These are phyloP conservation scores for Pilophorus perplexus DNA, from an alignment of 2,888 invertebrate species.

Conservation along the genomic window DNA sequence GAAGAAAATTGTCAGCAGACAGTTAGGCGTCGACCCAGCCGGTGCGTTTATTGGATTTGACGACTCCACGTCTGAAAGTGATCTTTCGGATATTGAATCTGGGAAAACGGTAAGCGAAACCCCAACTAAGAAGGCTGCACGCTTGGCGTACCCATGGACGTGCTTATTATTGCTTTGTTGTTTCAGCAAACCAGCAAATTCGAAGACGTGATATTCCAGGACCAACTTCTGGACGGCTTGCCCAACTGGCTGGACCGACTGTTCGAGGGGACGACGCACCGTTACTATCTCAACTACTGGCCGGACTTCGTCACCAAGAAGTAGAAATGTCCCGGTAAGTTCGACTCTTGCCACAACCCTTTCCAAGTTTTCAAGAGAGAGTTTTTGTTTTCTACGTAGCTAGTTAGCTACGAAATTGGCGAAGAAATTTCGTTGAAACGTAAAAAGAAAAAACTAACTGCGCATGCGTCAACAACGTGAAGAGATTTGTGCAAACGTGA, in stretches of 20 bases:
- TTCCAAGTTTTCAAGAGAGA: no score
- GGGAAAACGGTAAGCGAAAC: constrained; percentile 38
- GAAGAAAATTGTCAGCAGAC: constrained; percentile 62
- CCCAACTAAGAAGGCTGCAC: no score
- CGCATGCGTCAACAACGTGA: no score
- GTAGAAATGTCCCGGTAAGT: constrained; percentile 6
- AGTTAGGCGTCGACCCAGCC: constrained; percentile 62
- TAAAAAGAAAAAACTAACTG: no score
- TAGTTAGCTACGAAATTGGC: no score
- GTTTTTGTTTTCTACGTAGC: no score
- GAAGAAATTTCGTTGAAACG: no score
- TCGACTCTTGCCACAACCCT: no score
- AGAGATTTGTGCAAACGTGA: no score
- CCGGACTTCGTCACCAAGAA: constrained; percentile 68
- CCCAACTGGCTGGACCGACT: constrained; percentile 95
- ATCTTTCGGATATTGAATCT: constrained; percentile 53
- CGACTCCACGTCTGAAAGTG: constrained; percentile 59
- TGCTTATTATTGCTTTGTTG: neutral
- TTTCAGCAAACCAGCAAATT: constrained; percentile 48
- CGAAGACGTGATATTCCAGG: constrained; percentile 60
- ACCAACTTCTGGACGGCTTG: constrained; percentile 83
- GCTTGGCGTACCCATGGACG: no score
- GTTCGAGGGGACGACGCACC: constrained; percentile 92
- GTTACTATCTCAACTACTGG: constrained; percentile 97
- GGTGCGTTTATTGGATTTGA: constrained; percentile 86